phyloP scores from a whole-genome alignment of 2,888 invertebrate species.

The Enchytraeus crypticus region DNA sequence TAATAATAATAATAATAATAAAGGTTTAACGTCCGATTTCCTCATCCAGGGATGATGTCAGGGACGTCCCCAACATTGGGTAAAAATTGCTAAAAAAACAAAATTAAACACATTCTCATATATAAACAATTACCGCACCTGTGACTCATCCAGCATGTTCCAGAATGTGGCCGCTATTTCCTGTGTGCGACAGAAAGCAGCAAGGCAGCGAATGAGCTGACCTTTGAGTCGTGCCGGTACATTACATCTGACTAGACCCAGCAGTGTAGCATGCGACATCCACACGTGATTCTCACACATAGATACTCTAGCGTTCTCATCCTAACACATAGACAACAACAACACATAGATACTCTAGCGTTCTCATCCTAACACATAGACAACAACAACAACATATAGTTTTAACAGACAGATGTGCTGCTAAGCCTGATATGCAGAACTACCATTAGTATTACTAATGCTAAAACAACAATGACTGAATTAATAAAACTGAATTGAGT shows the following conservation, averaged over 20 bases:
- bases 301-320: constrained; percentile 69
- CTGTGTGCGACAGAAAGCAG: constrained; percentile 68
- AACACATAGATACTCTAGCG: constrained; percentile 67
- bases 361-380: constrained; percentile 60
- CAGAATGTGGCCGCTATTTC: constrained; percentile 73
- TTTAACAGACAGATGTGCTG: too few species aligned
- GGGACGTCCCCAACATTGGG: too few species aligned
- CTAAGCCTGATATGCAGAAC: too few species aligned
- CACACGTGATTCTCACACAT: constrained; percentile 81
- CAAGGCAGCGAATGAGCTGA: constrained; percentile 67
- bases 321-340: constrained; percentile 51
- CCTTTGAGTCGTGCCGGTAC: constrained; percentile 78
- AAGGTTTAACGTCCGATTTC: too few species aligned
- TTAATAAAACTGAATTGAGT: too few species aligned
- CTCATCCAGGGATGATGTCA: too few species aligned
- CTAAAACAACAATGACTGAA: too few species aligned
- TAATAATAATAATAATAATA: too few species aligned
- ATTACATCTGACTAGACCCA: constrained; percentile 76
- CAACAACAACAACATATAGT: constrained; percentile 48
- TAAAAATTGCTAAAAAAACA: too few species aligned
- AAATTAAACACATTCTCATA: too few species aligned
- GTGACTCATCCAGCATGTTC: constrained; percentile 57
- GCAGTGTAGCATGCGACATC: constrained; percentile 69
- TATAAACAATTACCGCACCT: too few species aligned
- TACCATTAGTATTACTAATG: too few species aligned